phyloP scores from a whole-genome alignment of 2,888 invertebrate species.

The Rhingia campestris region DNA sequence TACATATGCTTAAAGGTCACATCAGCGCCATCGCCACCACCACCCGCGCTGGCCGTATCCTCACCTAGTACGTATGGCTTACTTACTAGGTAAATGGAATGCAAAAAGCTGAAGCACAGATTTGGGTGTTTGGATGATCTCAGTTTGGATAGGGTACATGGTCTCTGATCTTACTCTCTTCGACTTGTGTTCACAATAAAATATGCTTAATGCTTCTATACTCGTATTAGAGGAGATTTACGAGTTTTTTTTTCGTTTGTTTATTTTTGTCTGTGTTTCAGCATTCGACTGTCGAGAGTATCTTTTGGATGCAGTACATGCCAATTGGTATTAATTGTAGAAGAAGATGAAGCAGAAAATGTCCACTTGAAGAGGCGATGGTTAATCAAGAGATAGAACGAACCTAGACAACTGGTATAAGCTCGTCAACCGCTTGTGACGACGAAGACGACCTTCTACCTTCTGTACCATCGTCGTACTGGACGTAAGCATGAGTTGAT shows the following conservation, averaged over 20 bases:
- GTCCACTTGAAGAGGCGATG: constrained; percentile 14
- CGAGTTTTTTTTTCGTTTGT: constrained; percentile 53
- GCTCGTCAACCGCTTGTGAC: constrained; percentile 32
- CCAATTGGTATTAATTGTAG: constrained; percentile 59
- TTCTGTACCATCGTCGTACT: constrained; percentile 21
- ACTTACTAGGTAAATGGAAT: constrained; percentile 64
- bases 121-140: constrained; percentile 66
- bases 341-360: constrained; percentile 3
- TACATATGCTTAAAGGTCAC: constrained; percentile 73
- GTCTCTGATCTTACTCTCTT: constrained; percentile 50
- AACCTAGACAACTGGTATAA: constrained; percentile 55
- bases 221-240: constrained; percentile 57
- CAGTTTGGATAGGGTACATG: constrained; percentile 37
- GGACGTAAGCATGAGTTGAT: constrained; percentile 48
- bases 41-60: constrained; percentile 11
- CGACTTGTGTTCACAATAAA: constrained; percentile 59
- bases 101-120: constrained; percentile 44
- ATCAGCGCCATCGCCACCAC: neutral
- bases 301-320: constrained; percentile 26
- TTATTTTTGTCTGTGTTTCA: neutral
- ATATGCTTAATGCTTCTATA: constrained; percentile 51
- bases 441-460: constrained; percentile 63
- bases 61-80: constrained; percentile 44
- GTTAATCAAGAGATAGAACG: constrained; percentile 39
- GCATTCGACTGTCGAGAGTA: neutral